Conservation (phyloP, 1,140 invertebrate species). For the Diabrotica virgifera region DNA sequence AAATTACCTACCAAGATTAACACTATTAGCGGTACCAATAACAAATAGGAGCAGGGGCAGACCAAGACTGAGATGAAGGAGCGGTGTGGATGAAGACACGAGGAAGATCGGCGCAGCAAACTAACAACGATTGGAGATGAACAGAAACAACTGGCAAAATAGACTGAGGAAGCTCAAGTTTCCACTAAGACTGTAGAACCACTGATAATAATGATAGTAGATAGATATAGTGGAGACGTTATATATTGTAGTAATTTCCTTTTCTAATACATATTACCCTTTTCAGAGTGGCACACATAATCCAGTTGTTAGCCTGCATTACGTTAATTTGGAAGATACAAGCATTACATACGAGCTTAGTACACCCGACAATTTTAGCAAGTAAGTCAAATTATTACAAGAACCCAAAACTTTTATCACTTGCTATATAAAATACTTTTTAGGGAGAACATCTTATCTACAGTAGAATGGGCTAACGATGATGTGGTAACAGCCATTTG, state of each 20-base stretch:
- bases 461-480: conserved; percentile 76
- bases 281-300: conserved; percentile 73
- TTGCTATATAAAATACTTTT: conserved; percentile 16
- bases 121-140: no score
- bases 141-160: no score
- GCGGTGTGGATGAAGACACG: no score
- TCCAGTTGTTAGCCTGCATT: conserved; percentile 67
- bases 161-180: no score
- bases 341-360: conserved; percentile 24
- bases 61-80: no score
- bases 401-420: neutral
- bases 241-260: neutral
- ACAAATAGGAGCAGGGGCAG: no score
- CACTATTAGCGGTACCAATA: no score
- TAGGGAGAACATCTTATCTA: conserved; percentile 65
- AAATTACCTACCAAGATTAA: no score
- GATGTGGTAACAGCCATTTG: conserved; percentile 70
- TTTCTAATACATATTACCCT: neutral
- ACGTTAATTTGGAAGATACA: conserved; percentile 57
- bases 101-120: no score
- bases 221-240: no score
- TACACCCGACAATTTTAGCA: conserved; percentile 24
- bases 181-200: no score
- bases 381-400: conserved; percentile 29
- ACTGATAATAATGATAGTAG: no score